phyloP scores from a whole-genome alignment of 2,113 vertebrate genomes.

The Notiomystis cincta region DNA sequence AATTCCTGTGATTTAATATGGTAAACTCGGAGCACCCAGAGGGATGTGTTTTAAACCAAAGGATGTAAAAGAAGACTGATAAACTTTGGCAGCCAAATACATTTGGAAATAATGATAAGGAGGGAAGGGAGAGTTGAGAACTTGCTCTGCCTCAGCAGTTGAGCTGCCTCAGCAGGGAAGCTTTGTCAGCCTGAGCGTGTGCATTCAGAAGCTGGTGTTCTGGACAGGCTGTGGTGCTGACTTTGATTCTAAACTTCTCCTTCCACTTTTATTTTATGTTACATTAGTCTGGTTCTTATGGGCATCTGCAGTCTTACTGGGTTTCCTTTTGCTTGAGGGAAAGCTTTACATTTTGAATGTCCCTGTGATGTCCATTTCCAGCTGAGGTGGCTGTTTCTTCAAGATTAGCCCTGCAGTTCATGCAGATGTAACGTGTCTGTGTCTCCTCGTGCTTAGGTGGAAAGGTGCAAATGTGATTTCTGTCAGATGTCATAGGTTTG shows the following conservation, averaged over 20 bases:
- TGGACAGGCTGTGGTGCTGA: not conserved
- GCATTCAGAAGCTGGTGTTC: rapidly evolving
- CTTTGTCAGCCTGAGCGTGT: not conserved
- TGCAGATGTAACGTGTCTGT: not conserved
- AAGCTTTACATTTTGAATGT: not conserved
- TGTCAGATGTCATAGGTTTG: not conserved
- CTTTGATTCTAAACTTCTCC: not conserved
- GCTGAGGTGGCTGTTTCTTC: not conserved
- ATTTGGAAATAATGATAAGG: not conserved
- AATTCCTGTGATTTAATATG: not conserved
- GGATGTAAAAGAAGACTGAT: not conserved
- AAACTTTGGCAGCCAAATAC: not conserved
- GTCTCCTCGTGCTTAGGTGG: not conserved
- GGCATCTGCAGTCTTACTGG: not conserved
- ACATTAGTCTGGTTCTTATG: not conserved
- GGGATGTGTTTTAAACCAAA: not conserved
- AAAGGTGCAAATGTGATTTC: not conserved
- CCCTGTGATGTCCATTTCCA: not conserved
- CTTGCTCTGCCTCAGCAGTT: not conserved
- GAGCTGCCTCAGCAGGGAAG: not conserved
- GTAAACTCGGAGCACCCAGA: rapidly evolving
- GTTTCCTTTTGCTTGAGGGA: not conserved
- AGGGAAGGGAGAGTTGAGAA: not conserved
- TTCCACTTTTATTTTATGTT: not conserved
- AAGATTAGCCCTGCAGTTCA: not conserved